Evolutionary conservation across 2,888 invertebrate species (phyloP).

Genomic region (Hydriomena furcata): DNA sequence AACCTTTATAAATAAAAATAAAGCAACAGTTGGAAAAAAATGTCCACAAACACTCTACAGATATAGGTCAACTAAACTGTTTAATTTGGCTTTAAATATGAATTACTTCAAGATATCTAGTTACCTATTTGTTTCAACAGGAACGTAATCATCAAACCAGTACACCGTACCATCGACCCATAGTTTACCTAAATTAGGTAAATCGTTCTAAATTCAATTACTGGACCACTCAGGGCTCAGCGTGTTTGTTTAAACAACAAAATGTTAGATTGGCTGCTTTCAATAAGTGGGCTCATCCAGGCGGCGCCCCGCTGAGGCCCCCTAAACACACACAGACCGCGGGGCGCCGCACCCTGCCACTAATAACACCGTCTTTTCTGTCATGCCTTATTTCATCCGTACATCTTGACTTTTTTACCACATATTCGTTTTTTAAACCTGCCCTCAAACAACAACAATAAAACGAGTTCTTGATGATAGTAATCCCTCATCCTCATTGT

Average conservation of each 20-base stretch:
- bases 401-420: slow-evolving; percentile 74
- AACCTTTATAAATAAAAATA: too few relatives aligned
- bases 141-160: too few relatives aligned
- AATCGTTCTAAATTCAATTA: slow-evolving; percentile 59
- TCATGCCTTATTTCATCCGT: slow-evolving; percentile 76
- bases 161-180: slow-evolving; percentile 6
- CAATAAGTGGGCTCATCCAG: slow-evolving; percentile 69
- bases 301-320: slow-evolving; percentile 61
- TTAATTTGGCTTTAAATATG: too few relatives aligned
- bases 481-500: slow-evolving; percentile 83
- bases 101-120: too few relatives aligned
- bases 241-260: slow-evolving; percentile 75
- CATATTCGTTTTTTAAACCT: slow-evolving; percentile 67
- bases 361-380: slow-evolving; percentile 79
- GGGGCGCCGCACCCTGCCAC: slow-evolving; percentile 75
- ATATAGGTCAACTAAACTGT: too few relatives aligned
- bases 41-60: too few relatives aligned
- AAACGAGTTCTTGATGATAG: slow-evolving; percentile 79
- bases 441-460: slow-evolving; percentile 75
- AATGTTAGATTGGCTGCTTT: slow-evolving; percentile 75
- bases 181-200: slow-evolving; percentile 1
- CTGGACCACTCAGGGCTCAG: slow-evolving; percentile 49
- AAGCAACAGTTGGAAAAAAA: too few relatives aligned
- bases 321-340: slow-evolving; percentile 82
- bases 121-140: too few relatives aligned